Evolutionary conservation across 2,888 invertebrate genomes (phyloP), one percentile per base, ranked within the genome.

Genomic region (Ctenicera cuprea): DNA sequence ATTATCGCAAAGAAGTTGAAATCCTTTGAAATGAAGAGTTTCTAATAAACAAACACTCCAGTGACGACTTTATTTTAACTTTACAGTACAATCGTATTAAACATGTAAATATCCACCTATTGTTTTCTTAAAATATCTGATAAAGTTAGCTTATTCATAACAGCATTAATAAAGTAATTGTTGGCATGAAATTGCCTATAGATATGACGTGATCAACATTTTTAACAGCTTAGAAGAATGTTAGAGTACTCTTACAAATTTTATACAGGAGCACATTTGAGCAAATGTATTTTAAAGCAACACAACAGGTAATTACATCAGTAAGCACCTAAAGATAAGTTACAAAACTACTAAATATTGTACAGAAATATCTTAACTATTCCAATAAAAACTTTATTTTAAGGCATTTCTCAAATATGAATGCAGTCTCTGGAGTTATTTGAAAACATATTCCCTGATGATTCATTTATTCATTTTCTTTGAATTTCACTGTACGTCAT

Each of bases 401-500:
- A 50, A 50, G 50, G 50, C 50, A 12, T 22, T 20, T 50, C 22
- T 1, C 12, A 54, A 26, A 12, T 7, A 22, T 33, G 2, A 30
- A 22, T 4, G 12, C 30, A 54, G 54, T 14, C 33, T 20, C 8
- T 30, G 9, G 26, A 9, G n/a, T 12, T 26, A 52, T n/a, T 26
- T n/a, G 11, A 3, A 26, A 48, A 20, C 4, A 26, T 26, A 26
- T 52, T 22, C 12, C 7, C 30, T 33, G 38, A 37, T 20, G 22
- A 38, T 59, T 59, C 5, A 33, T 1, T 33, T 59, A 59, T 20
- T 59, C 18, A 18, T 38, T 41, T 45, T 22, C 45, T 43, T 20
- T 45, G 16, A 62, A 62, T 30, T 62, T 62, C 22, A 62, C 43
- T 8, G 26, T 62, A 12, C 43, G 62, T 62, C 62, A 62, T 62